Percentiles rank a stretch among this genome's conserved stretches.
These are phyloP conservation scores for Lucifuga dentata DNA, from an alignment of 2,113 vertebrate genomes.

Conservation along the genomic window DNA sequence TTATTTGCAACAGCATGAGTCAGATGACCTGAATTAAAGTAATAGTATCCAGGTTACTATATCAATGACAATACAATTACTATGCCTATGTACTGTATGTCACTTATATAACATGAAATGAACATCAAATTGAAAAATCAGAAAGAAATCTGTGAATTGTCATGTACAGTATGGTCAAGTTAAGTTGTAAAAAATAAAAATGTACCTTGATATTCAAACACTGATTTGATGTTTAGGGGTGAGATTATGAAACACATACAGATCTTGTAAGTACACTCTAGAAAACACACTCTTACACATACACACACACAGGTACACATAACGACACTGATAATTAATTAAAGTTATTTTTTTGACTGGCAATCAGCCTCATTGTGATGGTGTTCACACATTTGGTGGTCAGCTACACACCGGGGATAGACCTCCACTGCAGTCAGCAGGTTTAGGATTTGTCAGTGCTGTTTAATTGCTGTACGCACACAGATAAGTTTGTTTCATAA, in stretches of 20 bases:
- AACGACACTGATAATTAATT: constrained; percentile 53
- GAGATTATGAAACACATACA: constrained; percentile 51
- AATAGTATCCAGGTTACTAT: constrained; percentile 32
- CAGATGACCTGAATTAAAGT: constrained; percentile 61
- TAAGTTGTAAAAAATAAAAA: constrained; percentile 32
- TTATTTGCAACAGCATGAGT: constrained; percentile 50
- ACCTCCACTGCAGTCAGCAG: constrained; percentile 18
- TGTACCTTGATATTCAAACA: constrained; percentile 33
- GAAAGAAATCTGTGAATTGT: background rate
- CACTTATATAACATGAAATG: constrained; percentile 6
- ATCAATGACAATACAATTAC: constrained; percentile 13
- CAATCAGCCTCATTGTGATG: constrained; percentile 41
- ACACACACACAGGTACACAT: too few relatives aligned
- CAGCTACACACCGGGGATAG: constrained; percentile 38
- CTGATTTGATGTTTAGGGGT: constrained; percentile 27
- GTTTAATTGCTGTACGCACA: constrained; percentile 59
- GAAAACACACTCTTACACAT: background rate
- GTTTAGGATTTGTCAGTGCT: constrained; percentile 55
- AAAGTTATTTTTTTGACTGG: constrained; percentile 35
- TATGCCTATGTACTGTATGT: constrained; percentile 9
- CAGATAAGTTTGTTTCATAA: constrained; percentile 54
- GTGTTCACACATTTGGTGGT: constrained; percentile 32
- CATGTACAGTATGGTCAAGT: constrained; percentile 22
- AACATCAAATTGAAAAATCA: background rate
- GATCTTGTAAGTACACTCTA: constrained; percentile 37